These are phyloP conservation scores for Anastrepha obliqua DNA, from an alignment of 1,140 invertebrate genomes.

Conservation along the genomic window DNA sequence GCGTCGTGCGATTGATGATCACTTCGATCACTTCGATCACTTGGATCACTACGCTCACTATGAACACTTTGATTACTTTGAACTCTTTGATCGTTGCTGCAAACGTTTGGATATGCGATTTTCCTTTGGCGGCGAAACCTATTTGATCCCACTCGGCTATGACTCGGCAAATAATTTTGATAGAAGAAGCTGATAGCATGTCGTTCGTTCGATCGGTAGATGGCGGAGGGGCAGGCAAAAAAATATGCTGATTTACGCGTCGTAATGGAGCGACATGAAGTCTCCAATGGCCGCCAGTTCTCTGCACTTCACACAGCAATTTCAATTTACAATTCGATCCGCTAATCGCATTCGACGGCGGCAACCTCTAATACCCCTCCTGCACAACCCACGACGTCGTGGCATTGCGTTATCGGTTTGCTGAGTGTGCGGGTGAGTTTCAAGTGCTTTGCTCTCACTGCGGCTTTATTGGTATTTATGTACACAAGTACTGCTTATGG, in stretches of 20 bases:
- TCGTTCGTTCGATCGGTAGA: not conserved
- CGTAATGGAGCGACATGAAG: constrained; percentile 49
- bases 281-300: constrained; percentile 46
- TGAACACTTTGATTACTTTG: not conserved
- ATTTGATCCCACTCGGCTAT: constrained; percentile 29
- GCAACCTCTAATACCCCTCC: not conserved
- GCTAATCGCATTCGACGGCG: constrained; percentile 26
- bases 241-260: constrained; percentile 45
- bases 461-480: not conserved
- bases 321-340: constrained; percentile 50
- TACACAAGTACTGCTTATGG: not conserved
- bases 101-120: no score
- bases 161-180: constrained; percentile 29
- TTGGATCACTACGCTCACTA: not conserved
- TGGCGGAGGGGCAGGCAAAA: not conserved
- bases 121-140: constrained; percentile 29
- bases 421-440: constrained; percentile 42
- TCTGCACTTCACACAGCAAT: constrained; percentile 18
- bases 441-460: constrained; percentile 11
- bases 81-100: not conserved
- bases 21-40: constrained; percentile 34
- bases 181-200: not conserved
- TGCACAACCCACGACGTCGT: not conserved
- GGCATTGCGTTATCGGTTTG: not conserved
- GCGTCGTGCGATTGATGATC: constrained; percentile 31